phyloP scores from a whole-genome alignment of 2,888 invertebrate species.

The Hirtodrosophila confusa region DNA sequence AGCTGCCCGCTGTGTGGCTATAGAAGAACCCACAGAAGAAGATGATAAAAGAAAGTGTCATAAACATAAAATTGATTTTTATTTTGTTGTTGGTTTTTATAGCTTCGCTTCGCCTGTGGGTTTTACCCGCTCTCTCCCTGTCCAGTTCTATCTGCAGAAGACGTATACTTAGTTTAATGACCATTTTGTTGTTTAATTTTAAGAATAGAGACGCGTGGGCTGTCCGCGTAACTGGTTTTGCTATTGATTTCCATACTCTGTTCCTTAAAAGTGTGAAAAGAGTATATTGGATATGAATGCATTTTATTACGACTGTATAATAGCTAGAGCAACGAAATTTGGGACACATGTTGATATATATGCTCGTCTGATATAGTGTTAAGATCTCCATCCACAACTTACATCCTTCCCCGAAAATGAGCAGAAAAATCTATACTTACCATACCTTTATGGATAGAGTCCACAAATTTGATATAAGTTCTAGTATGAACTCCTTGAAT shows the following conservation, averaged over 20 bases:
- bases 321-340: too few relatives aligned
- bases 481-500: too few relatives aligned
- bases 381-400: too few relatives aligned
- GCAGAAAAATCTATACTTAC: too few relatives aligned
- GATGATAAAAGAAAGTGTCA: slow-evolving; percentile 58
- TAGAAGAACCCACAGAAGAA: slow-evolving; percentile 19
- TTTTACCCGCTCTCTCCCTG: slow-evolving; percentile 26
- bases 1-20: slow-evolving; percentile 45
- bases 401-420: too few relatives aligned
- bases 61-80: slow-evolving; percentile 70
- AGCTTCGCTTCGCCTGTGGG: slow-evolving; percentile 17
- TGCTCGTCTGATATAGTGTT: too few relatives aligned
- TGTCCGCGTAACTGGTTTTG: slow-evolving; percentile 18
- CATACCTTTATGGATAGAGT: too few relatives aligned
- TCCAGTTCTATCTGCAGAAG: background rate
- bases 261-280: too few relatives aligned
- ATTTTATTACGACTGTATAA: too few relatives aligned
- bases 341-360: too few relatives aligned
- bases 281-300: too few relatives aligned
- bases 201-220: slow-evolving; percentile 40
- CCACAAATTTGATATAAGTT: too few relatives aligned
- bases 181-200: slow-evolving; percentile 16
- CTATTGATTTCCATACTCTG: slow-evolving; percentile 35
- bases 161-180: slow-evolving; percentile 30
- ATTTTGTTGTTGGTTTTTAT: slow-evolving; percentile 41